phyloP scores from a whole-genome alignment of 2,797 vertebrate genomes.

The Rhinella marina region DNA sequence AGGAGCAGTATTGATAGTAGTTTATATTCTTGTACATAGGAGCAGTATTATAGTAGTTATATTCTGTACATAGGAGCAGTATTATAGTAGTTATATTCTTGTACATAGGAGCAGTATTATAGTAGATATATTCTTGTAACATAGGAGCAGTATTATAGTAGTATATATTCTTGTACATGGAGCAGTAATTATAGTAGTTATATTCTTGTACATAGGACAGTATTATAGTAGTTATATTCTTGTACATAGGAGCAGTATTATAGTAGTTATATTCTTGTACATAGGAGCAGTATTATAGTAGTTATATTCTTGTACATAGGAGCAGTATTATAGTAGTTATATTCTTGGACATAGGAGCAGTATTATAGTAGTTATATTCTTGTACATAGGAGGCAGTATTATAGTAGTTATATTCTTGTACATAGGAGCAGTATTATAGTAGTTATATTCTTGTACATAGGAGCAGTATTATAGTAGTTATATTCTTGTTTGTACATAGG shows the following conservation, averaged over 20 bases:
- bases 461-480: conserved; percentile 2
- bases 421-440: not conserved
- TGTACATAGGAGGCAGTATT: not conserved
- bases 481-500: not conserved
- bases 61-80: not conserved
- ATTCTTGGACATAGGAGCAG: not conserved
- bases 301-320: not conserved
- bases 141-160: not conserved
- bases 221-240: not conserved
- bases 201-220: not conserved
- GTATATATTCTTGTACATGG: not conserved
- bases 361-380: conserved; percentile 13
- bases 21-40: conserved; percentile 15
- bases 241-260: not conserved
- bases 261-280: not conserved
- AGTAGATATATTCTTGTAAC: not conserved
- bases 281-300: not conserved
- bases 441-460: not conserved
- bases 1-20: conserved; percentile 1
- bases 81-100: not conserved
- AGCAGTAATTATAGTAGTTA: not conserved
- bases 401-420: conserved; percentile 3
- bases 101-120: conserved; percentile 7
- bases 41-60: not conserved
- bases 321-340: not conserved